Evolutionary conservation across 2,113 vertebrate genomes (phyloP), one percentile per base, ranked within the genome.

Genomic region (human): DNA sequence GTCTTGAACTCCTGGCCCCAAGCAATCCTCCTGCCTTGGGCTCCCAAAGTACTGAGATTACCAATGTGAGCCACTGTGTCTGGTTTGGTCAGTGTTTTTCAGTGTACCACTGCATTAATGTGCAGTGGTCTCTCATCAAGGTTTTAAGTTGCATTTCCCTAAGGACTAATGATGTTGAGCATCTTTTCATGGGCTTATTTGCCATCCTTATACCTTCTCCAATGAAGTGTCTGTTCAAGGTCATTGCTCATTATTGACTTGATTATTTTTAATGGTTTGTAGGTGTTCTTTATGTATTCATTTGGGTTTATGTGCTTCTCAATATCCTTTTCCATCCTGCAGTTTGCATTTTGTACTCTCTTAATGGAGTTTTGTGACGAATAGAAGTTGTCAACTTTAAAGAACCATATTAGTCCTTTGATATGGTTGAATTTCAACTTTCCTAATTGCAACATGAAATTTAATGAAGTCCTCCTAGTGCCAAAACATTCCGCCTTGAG

Each of bases 51-150:
- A 30, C 16, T 68, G 66, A 35, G 66, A 68, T 68, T 68, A n/a
- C 16, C 13, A 35, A 35, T 35, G 32, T n/a, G 32, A 68, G 66
- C 66, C 66, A 68, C 66, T 16, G 16, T 18, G 13, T 6, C 66
- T 35, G 61, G 32, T 32, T 32, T 68, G 32, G 13, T 64, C n/a
- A 14, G 64, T 23, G 35, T 30, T 8, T 59, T 59, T 45, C 18
- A 8, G 12, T 0, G 18, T 8, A 20, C 9, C 13, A 32, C 12
- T 6, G 12, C 16, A 1, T 45, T 5, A 57, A 43, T 23, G 1
- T n/a, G 8, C 9, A 6, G 40, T 6, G 38, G 10, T 3, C 0
- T 48, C 61, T 52, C 14, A 0, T n/a, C 18, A 4, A 25, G 45
- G 55, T 70, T 79, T 92, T 43, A 32, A 57, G 52, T 8, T 59